These are phyloP conservation scores for Papilio demoleus DNA, from an alignment of 2,888 invertebrate genomes.

Conservation along the genomic window DNA sequence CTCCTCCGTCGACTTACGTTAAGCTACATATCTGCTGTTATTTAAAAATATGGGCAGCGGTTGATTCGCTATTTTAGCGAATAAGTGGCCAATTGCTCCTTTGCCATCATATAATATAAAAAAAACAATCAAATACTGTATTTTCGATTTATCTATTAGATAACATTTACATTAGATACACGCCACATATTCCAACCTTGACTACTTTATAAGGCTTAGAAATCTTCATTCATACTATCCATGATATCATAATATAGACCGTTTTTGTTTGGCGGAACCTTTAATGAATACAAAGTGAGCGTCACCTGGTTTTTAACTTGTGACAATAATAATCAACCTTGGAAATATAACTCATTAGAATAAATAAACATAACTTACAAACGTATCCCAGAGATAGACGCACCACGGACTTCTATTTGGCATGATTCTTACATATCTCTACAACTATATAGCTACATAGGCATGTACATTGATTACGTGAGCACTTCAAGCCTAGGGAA, in stretches of 20 bases:
- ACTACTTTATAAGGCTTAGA: conserved; percentile 41
- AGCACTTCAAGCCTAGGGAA: no score
- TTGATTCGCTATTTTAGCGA: no score
- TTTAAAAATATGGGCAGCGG: no score
- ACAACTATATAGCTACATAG: no score
- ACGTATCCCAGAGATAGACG: no score
- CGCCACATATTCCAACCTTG: conserved; percentile 40
- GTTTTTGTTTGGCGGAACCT: conserved; percentile 37
- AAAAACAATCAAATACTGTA: background rate
- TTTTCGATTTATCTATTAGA: conserved; percentile 27
- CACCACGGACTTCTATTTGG: no score
- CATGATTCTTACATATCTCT: no score
- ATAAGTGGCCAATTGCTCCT: no score
- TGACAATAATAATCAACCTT: conserved; percentile 47
- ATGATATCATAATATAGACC: conserved; percentile 39
- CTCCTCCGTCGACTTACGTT: no score
- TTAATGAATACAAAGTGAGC: conserved; percentile 37
- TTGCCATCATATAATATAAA: no score
- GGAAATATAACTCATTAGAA: conserved; percentile 20
- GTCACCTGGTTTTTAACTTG: conserved; percentile 8
- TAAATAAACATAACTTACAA: background rate
- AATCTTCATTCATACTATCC: conserved; percentile 41
- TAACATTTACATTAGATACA: conserved; percentile 32
- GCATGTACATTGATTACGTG: no score
- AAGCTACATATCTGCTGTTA: no score